Evolutionary conservation across 2,888 invertebrate genomes (phyloP).

Genomic region (Protophormia terraenovae): DNA sequence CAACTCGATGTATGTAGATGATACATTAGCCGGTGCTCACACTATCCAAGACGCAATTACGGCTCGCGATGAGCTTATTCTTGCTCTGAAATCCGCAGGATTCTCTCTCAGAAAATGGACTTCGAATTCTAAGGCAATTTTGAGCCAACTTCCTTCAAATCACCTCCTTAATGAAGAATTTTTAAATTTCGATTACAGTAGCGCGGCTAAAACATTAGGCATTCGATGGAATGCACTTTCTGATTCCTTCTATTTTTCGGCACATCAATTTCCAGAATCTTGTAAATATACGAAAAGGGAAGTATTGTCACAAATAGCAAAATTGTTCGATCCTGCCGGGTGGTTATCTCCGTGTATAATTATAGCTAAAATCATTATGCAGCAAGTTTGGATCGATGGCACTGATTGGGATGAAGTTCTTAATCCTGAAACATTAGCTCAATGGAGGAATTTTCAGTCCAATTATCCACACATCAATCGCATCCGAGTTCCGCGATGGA

Average conservation of each 20-base stretch:
- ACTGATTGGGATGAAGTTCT: not conserved
- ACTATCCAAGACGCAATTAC: not conserved
- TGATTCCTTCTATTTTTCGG: not conserved
- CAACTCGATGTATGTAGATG: not conserved
- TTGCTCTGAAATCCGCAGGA: too few species aligned
- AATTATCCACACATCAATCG: conserved; percentile 34
- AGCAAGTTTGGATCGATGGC: not conserved
- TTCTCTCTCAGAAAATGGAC: too few species aligned
- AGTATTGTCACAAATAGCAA: not conserved
- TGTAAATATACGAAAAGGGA: not conserved
- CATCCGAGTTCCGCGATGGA: not conserved
- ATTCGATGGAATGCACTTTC: not conserved
- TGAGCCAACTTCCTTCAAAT: too few species aligned
- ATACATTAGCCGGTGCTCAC: not conserved
- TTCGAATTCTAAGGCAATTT: too few species aligned
- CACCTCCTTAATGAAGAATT: not conserved
- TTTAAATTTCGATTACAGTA: not conserved
- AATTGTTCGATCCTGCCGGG: not conserved
- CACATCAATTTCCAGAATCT: not conserved
- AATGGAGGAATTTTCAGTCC: too few species aligned
- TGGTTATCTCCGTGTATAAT: too few species aligned
- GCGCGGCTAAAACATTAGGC: not conserved
- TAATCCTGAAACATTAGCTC: not conserved
- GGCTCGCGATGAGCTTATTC: too few species aligned
- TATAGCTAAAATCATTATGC: not conserved